A percentile compares a stretch with the other conserved stretches of the same genome.
Evolutionary conservation across 2,113 vertebrate genomes (phyloP).

Genomic region (Eudyptes chrysolophus): DNA sequence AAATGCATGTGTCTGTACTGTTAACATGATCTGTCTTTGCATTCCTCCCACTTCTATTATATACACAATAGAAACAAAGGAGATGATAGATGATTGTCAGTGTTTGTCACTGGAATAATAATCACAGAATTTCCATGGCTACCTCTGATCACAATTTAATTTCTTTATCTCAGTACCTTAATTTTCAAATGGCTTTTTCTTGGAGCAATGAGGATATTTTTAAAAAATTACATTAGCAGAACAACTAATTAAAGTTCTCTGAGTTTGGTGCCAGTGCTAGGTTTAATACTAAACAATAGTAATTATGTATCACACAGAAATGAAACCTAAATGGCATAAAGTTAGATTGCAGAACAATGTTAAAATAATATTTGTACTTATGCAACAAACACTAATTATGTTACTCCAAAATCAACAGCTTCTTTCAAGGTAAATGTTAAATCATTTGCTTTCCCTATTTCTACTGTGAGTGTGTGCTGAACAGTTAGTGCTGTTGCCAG

Average conservation of each 20-base stretch:
- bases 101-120: background rate
- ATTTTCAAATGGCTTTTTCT: background rate
- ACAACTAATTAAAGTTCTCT: background rate
- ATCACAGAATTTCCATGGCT: background rate
- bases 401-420: background rate
- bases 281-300: background rate
- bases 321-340: background rate
- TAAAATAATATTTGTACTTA: background rate
- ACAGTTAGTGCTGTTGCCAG: background rate
- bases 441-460: background rate
- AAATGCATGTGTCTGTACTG: background rate
- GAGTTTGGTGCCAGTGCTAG: background rate
- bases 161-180: background rate
- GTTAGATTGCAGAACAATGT: background rate
- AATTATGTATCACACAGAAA: background rate
- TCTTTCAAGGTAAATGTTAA: background rate
- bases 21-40: background rate
- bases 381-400: background rate
- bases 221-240: background rate
- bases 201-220: background rate
- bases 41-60: background rate
- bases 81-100: background rate
- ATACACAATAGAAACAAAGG: background rate
- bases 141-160: background rate
- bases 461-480: background rate